Percentiles rank a stretch among this genome's conserved stretches.
phyloP scores from a whole-genome alignment of 2,113 vertebrate species.

The Hippocampus abdominalis region DNA sequence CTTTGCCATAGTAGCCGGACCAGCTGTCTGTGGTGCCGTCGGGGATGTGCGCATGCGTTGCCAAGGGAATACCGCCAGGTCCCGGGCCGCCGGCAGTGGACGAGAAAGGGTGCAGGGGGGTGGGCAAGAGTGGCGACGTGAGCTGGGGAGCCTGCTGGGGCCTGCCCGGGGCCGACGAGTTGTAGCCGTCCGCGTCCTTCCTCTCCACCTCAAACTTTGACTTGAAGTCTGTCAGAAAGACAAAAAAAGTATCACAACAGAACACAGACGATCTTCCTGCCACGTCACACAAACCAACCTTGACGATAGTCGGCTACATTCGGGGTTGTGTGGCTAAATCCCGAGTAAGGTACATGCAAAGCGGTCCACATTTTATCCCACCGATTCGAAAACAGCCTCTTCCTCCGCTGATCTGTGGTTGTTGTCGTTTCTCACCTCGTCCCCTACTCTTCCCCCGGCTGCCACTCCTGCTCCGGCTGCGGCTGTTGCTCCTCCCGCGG shows the following conservation, averaged over 20 bases:
- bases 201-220: slow-evolving; percentile 78
- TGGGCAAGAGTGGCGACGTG: slow-evolving; percentile 56
- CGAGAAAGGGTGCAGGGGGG: slow-evolving; percentile 69
- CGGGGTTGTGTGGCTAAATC: slow-evolving; percentile 32
- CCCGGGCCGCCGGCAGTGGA: slow-evolving; percentile 72
- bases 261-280: slow-evolving; percentile 3
- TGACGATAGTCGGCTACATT: slow-evolving; percentile 25
- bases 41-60: slow-evolving; percentile 86
- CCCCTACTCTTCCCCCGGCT: slow-evolving; percentile 72
- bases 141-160: slow-evolving; percentile 52
- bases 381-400: slow-evolving; percentile 5
- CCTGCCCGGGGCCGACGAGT: slow-evolving; percentile 70
- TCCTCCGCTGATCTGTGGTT: slow-evolving; percentile 20
- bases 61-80: slow-evolving; percentile 78
- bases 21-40: slow-evolving; percentile 95
- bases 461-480: slow-evolving; percentile 74
- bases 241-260: background rate
- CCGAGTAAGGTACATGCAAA: slow-evolving; percentile 38
- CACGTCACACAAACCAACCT: slow-evolving; percentile 33
- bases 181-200: slow-evolving; percentile 81
- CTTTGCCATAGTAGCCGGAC: slow-evolving; percentile 87
- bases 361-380: slow-evolving; percentile 55
- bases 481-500: slow-evolving; percentile 79
- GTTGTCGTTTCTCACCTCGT: slow-evolving; percentile 59
- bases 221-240: slow-evolving; percentile 67